Percentiles rank a stretch among this genome's conserved stretches.
Evolutionary conservation across 2,113 vertebrate species (phyloP).

Genomic region (Egretta garzetta): DNA sequence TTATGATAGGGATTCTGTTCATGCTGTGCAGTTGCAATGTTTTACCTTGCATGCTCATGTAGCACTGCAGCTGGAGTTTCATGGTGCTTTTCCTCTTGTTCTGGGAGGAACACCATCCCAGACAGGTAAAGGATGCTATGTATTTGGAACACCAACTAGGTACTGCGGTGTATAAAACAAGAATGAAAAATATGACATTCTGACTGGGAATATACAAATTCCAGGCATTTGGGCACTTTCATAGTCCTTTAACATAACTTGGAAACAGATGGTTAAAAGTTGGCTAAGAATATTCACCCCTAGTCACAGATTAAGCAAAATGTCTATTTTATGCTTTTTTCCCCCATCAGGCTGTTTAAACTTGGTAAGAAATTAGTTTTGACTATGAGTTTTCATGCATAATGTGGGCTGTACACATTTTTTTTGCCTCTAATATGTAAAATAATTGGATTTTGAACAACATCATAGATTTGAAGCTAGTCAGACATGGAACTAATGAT

Average conservation of each 20-base stretch:
- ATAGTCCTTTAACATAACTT: background rate
- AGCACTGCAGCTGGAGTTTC: background rate
- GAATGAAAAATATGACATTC: background rate
- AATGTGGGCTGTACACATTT: background rate
- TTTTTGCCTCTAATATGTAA: background rate
- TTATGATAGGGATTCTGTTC: rapidly evolving
- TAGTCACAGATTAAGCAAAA: background rate
- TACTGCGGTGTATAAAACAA: background rate
- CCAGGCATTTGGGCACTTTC: background rate
- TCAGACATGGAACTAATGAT: background rate
- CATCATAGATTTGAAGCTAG: background rate
- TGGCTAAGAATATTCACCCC: background rate
- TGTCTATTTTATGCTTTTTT: background rate
- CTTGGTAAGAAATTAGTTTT: background rate
- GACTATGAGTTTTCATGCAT: background rate
- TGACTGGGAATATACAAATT: background rate
- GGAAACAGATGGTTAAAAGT: background rate
- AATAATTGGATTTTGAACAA: background rate
- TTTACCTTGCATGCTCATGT: rapidly evolving
- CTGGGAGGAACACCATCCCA: background rate
- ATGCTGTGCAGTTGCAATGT: background rate
- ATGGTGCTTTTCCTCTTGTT: background rate
- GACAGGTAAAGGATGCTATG: rapidly evolving
- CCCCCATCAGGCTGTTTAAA: background rate
- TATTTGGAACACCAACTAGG: background rate